Evolutionary conservation across 2,888 invertebrate genomes (phyloP).

Genomic region (Drosophila pegasa): DNA sequence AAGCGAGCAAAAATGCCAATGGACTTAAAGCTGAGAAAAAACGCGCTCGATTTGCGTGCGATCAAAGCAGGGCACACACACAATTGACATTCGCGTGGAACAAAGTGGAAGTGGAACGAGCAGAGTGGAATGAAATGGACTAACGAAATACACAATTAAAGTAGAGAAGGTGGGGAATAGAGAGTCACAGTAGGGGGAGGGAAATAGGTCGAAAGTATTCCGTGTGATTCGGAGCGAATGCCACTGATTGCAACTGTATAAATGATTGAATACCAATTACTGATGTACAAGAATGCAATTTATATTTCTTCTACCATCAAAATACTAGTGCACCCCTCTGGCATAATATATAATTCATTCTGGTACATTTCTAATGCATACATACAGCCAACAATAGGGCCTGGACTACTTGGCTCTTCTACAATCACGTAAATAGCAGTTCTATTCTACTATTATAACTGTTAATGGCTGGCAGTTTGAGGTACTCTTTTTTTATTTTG

Average conservation of each 20-base stretch:
- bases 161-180: background rate
- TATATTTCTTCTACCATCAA: background rate
- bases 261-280: slow-evolving; percentile 31
- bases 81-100: slow-evolving; percentile 7
- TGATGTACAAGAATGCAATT: background rate
- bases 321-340: too few relatives aligned
- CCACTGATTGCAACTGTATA: slow-evolving; percentile 45
- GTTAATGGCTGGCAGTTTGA: slow-evolving; percentile 38
- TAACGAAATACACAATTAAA: slow-evolving; percentile 2
- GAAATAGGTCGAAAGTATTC: background rate
- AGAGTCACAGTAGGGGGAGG: background rate
- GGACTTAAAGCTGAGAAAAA: slow-evolving; percentile 48
- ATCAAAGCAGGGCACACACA: slow-evolving; percentile 21
- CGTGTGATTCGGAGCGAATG: slow-evolving; percentile 35
- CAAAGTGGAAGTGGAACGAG: slow-evolving; percentile 4
- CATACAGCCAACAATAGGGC: background rate
- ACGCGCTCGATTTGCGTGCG: slow-evolving; percentile 16
- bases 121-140: slow-evolving; percentile 1
- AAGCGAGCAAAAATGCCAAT: slow-evolving; percentile 34
- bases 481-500: slow-evolving; percentile 47
- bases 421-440: slow-evolving; percentile 6
- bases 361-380: too few relatives aligned
- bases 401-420: background rate
- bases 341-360: too few relatives aligned
- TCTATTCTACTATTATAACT: slow-evolving; percentile 3